Conservation (phyloP, 2,797 vertebrate genomes). For the Phyllotis vaccarum region DNA sequence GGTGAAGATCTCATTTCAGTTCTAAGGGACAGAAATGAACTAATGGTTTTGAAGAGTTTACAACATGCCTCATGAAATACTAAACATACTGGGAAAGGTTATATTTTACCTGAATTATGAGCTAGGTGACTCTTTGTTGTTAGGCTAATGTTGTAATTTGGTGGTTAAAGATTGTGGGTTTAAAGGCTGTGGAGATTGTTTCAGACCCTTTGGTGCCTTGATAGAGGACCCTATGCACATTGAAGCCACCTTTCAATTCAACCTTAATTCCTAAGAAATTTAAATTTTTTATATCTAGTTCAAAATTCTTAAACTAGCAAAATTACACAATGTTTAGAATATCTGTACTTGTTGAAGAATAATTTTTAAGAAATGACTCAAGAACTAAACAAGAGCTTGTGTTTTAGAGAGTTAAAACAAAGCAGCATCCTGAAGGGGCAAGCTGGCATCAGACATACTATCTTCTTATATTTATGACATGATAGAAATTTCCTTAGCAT, state of each 20-base stretch:
- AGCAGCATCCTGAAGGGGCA: neutral
- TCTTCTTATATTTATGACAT: neutral
- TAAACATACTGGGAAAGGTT: neutral
- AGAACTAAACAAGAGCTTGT: neutral
- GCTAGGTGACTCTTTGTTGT: neutral
- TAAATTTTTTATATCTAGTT: neutral
- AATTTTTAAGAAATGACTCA: slow-evolving; percentile 9
- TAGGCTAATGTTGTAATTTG: neutral
- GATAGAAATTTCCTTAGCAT: neutral
- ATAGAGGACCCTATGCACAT: neutral
- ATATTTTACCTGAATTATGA: neutral
- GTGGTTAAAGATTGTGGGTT: neutral
- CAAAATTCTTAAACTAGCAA: neutral
- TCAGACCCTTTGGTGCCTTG: neutral
- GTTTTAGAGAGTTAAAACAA: neutral
- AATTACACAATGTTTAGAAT: neutral
- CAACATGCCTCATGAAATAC: slow-evolving; percentile 21
- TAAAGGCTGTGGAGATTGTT: neutral
- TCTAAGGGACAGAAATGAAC: neutral
- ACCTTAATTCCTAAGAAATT: neutral
- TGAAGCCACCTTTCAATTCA: neutral
- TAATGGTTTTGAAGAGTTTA: neutral
- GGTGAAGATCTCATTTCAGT: slow-evolving; percentile 4
- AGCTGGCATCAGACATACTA: neutral
- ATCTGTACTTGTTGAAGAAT: neutral